Base-by-base conservation (phyloP, 2,797 vertebrate species). In the Melanotaenia maccullochi region DNA sequence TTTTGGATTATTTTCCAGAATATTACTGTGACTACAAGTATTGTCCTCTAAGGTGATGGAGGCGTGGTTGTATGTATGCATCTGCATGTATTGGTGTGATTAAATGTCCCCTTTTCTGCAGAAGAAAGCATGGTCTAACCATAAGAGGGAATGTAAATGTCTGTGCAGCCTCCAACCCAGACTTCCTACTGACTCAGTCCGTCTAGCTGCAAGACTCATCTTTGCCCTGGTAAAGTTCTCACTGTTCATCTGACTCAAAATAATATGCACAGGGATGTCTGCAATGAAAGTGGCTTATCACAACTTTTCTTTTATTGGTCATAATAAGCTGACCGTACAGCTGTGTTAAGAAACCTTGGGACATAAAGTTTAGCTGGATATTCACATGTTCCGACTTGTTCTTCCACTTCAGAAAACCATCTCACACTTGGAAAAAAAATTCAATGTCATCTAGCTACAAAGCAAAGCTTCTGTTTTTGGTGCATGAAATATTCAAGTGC, bases 71-170 rank as follows among this genome's bases (percentile, higher is more conserved):
- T 9, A 16, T 47, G 8, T 49, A 22, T 62, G 18, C 40, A 1
- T 51, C 8, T 66, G 25, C 28, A 20, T 60, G 6, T 66, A 42
- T 62, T 44, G 52, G 2, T 74, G 68, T 83, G 61, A 49, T 79
- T 20, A 84, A 69, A 58, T 69, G 18, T 20, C 9, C 35, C 32
- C 55, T 76, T 38, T 49, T 4, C 64, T 83, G 64, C 85, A 99
- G 98, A 98, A 94, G 92, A 87, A 88, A 89, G 96, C 93, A 16
- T 99, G 98, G 98, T 67, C 90, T 1, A 93, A 90, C 65, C 97
- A 99, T 89, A 98, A 95, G 86, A 91, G 79, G 49, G 97, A 99
- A 86, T 99, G 98, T 85, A 94, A 74, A 60, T 97, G 96, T 88
- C 95, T 99, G 60, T 92, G 88, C 81, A 93, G 71, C 49, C 70